Evolutionary conservation across 1,140 invertebrate species (phyloP), one percentile per base, ranked within the genome.

Genomic region (Delia radicum): DNA sequence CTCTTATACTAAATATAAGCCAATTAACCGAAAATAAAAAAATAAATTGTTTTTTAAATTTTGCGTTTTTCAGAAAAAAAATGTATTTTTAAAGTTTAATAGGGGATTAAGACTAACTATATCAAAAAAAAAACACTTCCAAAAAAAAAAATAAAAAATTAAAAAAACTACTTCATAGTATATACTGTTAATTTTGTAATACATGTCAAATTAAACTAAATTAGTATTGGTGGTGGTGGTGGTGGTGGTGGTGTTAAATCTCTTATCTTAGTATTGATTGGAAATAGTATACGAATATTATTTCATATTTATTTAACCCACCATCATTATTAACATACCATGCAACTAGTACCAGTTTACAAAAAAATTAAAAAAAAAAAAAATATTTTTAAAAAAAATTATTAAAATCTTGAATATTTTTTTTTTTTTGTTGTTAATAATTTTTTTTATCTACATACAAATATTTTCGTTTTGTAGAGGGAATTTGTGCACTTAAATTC

Each of bases 401-500:
- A 42, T 42, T 55, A 55, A 55, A 7, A 18, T 55, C 7, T 55
- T 55, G 48, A 10, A 18, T 21, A 55, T 55, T 21, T 21, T 69
- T 69, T 33, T 69, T 67, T 2, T 67, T n/a, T n/a, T n/a, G n/a
- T 69, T 69, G 29, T 69, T 69, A 21, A 33, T 24, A 55, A 8
- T 69, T 69, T n/a, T 29, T 65, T 33, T 69, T 67, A 15, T 24
- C 18, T n/a, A 8, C 24, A 21, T 55, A 18, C 48, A 24, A n/a
- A 24, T 55, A 55, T 21, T 55, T 55, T 55, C 18, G 24, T 69
- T 55, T 69, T 21, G 65, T 33, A 18, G 65, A 33, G 63, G 74
- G 67, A 72, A 72, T 71, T 31, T 75, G 12, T 62, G 67, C 74
- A 75, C 71, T 75, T 75, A 75, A 76, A 76, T 73, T 73, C 75